Percentiles rank a stretch among this genome's conserved stretches.
phyloP scores from a whole-genome alignment of 1,140 invertebrate genomes.

The Sycobia sp. region DNA sequence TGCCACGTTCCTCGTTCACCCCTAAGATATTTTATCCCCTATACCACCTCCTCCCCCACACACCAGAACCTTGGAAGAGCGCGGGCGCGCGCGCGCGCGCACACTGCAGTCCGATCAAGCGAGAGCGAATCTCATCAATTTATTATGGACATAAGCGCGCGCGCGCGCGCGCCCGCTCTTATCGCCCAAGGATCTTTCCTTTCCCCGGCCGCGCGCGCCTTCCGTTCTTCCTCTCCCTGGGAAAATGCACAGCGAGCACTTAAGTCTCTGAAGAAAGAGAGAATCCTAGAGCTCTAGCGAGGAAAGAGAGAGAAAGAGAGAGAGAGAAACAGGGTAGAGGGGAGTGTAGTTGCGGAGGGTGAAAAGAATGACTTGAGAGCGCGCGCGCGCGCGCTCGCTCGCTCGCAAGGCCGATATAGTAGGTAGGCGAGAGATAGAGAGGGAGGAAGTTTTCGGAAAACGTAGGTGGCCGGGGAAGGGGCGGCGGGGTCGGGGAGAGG shows the following conservation, averaged over 20 bases:
- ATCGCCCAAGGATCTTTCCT: constrained; percentile 13
- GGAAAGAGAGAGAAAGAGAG: not conserved
- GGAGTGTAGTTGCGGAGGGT: too few species aligned
- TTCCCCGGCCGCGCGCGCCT: not conserved
- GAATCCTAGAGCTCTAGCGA: not conserved
- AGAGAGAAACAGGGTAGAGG: constrained; percentile 6
- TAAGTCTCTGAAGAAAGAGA: not conserved
- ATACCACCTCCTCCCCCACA: too few species aligned
- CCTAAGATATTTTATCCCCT: constrained; percentile 20
- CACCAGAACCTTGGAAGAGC: too few species aligned
- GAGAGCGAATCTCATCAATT: constrained; percentile 29
- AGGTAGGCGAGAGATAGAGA: too few species aligned
- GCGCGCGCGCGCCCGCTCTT: constrained; percentile 5
- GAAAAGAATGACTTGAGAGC: too few species aligned
- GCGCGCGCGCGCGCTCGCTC: too few species aligned
- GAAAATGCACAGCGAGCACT: constrained; percentile 33
- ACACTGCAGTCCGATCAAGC: constrained; percentile 10
- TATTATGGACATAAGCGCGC: constrained; percentile 29
- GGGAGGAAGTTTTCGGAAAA: too few species aligned
- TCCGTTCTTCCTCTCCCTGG: not conserved
- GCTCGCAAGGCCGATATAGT: too few species aligned
- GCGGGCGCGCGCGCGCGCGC: not conserved
- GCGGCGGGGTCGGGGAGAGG: too few species aligned
- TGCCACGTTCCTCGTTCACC: too few species aligned
- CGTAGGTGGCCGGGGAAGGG: too few species aligned